Evolutionary conservation across 1,140 invertebrate species (phyloP).

Genomic region (Drosophila grimshawi): DNA sequence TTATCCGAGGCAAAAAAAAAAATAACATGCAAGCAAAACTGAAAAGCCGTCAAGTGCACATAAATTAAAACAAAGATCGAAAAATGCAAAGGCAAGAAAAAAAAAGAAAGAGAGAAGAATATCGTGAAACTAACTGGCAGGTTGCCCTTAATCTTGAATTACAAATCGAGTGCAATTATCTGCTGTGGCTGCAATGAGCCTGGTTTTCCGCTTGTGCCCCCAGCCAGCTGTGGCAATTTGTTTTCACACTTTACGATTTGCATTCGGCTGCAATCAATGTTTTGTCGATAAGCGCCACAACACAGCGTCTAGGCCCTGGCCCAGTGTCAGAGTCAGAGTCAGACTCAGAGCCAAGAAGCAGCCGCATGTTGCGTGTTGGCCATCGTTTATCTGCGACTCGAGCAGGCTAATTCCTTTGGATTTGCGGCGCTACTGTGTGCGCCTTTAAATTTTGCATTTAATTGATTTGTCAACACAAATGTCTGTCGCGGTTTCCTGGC

Average conservation of each 20-base stretch:
- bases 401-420: constrained; percentile 13
- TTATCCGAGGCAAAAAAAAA: constrained; percentile 55
- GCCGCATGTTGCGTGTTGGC: constrained; percentile 31
- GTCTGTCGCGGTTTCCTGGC: constrained; percentile 60
- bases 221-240: constrained; percentile 54
- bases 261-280: constrained; percentile 64
- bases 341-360: neutral
- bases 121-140: neutral
- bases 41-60: constrained; percentile 57
- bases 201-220: constrained; percentile 6
- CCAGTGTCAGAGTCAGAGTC: constrained; percentile 1
- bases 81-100: constrained; percentile 28
- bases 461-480: constrained; percentile 82
- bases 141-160: constrained; percentile 81
- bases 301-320: constrained; percentile 29
- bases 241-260: constrained; percentile 82
- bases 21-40: no score
- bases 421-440: constrained; percentile 64
- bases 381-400: constrained; percentile 26
- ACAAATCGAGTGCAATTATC: constrained; percentile 83
- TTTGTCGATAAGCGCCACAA: constrained; percentile 68
- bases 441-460: constrained; percentile 78
- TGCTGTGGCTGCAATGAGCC: constrained; percentile 70
- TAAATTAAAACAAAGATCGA: constrained; percentile 72
- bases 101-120: no score